Evolutionary conservation across 2,797 vertebrate genomes (phyloP).

Genomic region (Lerista edwardsae): DNA sequence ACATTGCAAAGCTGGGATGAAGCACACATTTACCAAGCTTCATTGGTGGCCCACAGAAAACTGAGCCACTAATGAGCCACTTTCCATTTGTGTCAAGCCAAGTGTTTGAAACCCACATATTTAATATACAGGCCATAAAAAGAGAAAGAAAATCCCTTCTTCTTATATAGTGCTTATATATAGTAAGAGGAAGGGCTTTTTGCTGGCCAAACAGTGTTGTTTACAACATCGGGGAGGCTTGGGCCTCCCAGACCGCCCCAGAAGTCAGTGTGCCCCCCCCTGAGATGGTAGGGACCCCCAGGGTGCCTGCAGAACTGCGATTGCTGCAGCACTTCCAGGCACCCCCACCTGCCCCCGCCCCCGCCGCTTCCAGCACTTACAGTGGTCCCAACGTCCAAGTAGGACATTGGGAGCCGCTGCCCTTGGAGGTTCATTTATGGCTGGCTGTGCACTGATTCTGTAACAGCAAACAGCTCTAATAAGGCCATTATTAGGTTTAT

Average conservation of each 20-base stretch:
- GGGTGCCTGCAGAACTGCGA: too few relatives aligned
- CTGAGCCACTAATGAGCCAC: not conserved
- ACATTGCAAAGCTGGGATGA: not conserved
- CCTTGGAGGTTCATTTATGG: not conserved
- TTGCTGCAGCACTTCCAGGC: too few relatives aligned
- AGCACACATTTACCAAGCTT: not conserved
- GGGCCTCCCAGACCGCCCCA: too few relatives aligned
- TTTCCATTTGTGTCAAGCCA: not conserved
- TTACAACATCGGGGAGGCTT: too few relatives aligned
- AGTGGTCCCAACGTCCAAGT: too few relatives aligned
- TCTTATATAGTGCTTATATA: not conserved
- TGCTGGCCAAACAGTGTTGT: too few relatives aligned
- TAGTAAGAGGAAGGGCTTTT: too few relatives aligned
- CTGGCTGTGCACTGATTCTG: not conserved
- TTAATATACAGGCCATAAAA: constrained; percentile 9
- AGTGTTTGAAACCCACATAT: fast-evolving
- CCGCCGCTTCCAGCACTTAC: too few relatives aligned
- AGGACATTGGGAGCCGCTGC: too few relatives aligned
- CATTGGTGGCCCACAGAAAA: not conserved
- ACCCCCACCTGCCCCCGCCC: too few relatives aligned
- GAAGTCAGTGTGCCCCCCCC: too few relatives aligned
- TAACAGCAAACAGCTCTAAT: not conserved
- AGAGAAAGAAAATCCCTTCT: constrained; percentile 25
- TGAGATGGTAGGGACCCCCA: too few relatives aligned
- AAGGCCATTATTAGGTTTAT: not conserved